phyloP scores from a whole-genome alignment of 2,113 vertebrate genomes.

The Astatotilapia flaviijosephi region DNA sequence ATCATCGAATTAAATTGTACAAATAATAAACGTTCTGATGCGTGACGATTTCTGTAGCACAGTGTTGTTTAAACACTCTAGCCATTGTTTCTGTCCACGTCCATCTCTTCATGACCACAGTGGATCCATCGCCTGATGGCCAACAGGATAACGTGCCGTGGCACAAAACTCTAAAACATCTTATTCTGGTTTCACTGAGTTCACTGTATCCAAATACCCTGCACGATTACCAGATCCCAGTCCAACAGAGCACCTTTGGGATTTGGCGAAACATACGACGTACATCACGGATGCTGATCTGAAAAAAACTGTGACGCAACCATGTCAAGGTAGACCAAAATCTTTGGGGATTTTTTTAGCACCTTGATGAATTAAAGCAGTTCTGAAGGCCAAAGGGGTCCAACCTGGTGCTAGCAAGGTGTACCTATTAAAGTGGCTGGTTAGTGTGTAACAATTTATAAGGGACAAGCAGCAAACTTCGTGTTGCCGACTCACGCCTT shows the following conservation, averaged over 20 bases:
- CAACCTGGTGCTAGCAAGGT: background rate
- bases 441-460: background rate
- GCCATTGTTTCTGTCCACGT: background rate
- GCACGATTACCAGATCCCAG: background rate
- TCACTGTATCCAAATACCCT: background rate
- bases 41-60: background rate
- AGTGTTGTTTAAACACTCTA: background rate
- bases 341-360: background rate
- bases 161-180: background rate
- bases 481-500: conserved; percentile 18
- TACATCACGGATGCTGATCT: background rate
- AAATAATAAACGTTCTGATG: background rate
- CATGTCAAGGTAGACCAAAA: background rate
- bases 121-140: background rate
- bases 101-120: accelerated
- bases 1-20: background rate
- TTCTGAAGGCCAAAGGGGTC: background rate
- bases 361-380: background rate
- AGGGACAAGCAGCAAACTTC: background rate
- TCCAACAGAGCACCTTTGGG: background rate
- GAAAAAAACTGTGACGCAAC: background rate
- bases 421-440: background rate
- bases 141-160: background rate
- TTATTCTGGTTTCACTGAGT: background rate
- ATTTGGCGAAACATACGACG: background rate